Conservation (phyloP, 2,797 vertebrate species). For the Synanceia verrucosa region DNA sequence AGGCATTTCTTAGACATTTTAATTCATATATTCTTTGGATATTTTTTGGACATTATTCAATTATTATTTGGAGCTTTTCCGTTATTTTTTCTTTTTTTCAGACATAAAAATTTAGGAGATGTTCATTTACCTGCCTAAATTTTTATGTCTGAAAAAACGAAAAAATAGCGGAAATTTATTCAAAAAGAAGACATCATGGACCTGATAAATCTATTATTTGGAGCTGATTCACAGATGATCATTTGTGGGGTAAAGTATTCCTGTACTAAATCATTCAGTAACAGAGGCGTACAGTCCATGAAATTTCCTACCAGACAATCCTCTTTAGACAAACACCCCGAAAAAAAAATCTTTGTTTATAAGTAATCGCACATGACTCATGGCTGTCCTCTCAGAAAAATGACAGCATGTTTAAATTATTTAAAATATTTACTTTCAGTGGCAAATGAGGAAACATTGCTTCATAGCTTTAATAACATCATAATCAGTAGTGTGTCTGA, state of each 20-base stretch:
- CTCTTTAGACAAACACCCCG: neutral
- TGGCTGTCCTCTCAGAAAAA: conserved; percentile 11
- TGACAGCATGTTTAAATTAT: neutral
- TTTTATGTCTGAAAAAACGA: too few species aligned
- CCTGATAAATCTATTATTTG: too few species aligned
- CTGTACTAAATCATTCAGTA: conserved; percentile 1
- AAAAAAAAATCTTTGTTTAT: neutral
- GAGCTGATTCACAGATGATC: neutral
- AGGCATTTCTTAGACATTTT: too few species aligned
- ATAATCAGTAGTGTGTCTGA: neutral
- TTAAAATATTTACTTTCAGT: neutral
- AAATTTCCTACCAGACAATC: neutral
- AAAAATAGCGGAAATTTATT: too few species aligned
- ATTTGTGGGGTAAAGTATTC: neutral
- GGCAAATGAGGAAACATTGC: neutral
- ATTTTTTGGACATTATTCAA: too few species aligned
- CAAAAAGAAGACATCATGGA: too few species aligned
- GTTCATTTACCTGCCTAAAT: too few species aligned
- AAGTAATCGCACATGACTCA: too few species aligned
- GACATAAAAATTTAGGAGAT: too few species aligned
- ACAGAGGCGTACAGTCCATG: neutral
- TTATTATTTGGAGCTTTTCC: too few species aligned
- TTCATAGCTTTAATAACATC: neutral
- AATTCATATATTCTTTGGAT: too few species aligned
- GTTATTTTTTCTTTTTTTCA: too few species aligned